phyloP scores from a whole-genome alignment of 2,797 vertebrate genomes.

The Chromis chromis region DNA sequence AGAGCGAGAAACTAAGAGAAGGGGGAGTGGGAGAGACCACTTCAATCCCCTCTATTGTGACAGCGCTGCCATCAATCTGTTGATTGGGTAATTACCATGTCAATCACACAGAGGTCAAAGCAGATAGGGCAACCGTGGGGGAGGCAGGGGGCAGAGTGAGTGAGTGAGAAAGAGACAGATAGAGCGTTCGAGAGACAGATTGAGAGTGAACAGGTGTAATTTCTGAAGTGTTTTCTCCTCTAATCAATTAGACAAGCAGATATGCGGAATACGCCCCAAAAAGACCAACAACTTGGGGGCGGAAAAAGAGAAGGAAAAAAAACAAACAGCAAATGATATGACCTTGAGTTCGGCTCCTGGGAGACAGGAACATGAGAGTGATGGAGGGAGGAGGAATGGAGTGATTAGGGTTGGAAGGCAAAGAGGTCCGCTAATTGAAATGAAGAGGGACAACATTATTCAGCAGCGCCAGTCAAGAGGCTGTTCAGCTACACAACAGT shows the following conservation, averaged over 20 bases:
- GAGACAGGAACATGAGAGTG: conserved; percentile 14
- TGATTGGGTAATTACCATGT: conserved; percentile 89
- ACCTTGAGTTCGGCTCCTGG: conserved; percentile 63
- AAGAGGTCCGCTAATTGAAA: conserved; percentile 92
- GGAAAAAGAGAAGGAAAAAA: neutral
- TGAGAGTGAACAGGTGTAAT: conserved; percentile 77
- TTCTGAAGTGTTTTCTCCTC: conserved; percentile 76
- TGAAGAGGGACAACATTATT: conserved; percentile 92
- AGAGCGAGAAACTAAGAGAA: conserved; percentile 42
- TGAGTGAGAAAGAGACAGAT: conserved; percentile 66
- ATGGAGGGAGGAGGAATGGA: conserved; percentile 56
- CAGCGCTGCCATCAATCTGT: conserved; percentile 84
- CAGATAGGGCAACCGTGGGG: conserved; percentile 75
- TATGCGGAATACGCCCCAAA: conserved; percentile 60
- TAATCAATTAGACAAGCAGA: conserved; percentile 74
- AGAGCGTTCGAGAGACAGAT: conserved; percentile 26
- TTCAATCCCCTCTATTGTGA: conserved; percentile 87
- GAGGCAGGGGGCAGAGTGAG: conserved; percentile 48
- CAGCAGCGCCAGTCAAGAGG: conserved; percentile 90
- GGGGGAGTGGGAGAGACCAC: conserved; percentile 75
- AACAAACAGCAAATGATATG: conserved; percentile 40
- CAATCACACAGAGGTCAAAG: conserved; percentile 88
- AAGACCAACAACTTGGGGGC: conserved; percentile 34
- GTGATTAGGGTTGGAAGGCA: conserved; percentile 80
- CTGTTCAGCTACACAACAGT: conserved; percentile 88